phyloP scores from a whole-genome alignment of 2,797 vertebrate species.

The Diceros bicornis region DNA sequence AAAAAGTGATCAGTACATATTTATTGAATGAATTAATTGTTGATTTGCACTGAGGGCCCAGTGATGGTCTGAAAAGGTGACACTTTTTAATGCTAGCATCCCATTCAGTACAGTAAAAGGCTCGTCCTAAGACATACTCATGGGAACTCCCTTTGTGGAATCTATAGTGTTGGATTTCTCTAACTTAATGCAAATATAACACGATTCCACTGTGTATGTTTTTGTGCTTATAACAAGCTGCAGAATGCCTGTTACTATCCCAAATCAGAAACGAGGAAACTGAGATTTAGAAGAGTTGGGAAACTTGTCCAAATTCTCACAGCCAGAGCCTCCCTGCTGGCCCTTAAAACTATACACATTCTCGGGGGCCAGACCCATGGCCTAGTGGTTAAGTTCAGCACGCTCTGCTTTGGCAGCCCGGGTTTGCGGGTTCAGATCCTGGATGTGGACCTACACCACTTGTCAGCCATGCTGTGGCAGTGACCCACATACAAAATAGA shows the following conservation, averaged over 20 bases:
- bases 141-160: neutral
- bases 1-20: neutral
- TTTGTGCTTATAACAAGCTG: neutral
- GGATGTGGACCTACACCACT: no score
- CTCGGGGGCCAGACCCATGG: no score
- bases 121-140: neutral
- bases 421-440: no score
- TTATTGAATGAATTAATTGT: neutral
- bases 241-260: neutral
- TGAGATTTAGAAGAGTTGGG: neutral
- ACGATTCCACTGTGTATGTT: neutral
- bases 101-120: neutral
- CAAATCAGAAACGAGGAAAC: neutral
- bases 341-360: neutral
- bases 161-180: neutral
- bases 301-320: neutral
- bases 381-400: no score
- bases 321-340: neutral
- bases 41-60: neutral
- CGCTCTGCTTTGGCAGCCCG: no score
- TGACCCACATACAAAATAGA: no score
- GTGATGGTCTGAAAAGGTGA: neutral
- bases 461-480: no score
- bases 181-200: neutral
- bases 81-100: neutral